These are phyloP conservation scores for Pipistrellus pygmaeus DNA, from an alignment of 2,797 vertebrate species.

Conservation along the genomic window DNA sequence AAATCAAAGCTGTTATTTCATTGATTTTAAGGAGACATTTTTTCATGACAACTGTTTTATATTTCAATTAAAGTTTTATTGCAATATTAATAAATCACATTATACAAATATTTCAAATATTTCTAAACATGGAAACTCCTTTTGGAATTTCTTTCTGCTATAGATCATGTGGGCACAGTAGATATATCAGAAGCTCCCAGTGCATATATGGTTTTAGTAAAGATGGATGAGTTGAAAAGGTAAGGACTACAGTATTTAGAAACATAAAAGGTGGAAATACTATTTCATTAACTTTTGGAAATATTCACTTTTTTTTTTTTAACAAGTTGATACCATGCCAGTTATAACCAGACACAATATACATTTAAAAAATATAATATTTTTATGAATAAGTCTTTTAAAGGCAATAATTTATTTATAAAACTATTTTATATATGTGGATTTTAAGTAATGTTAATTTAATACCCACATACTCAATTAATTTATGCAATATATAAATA, in stretches of 20 bases:
- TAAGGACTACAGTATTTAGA: slow-evolving; percentile 65
- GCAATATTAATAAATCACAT: slow-evolving; percentile 57
- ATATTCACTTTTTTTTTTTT: neutral
- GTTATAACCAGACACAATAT: neutral
- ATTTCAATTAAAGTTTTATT: slow-evolving; percentile 14
- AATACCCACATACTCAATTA: slow-evolving; percentile 18
- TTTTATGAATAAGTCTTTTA: neutral
- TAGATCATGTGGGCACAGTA: slow-evolving; percentile 9
- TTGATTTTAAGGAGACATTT: slow-evolving; percentile 27
- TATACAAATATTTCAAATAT: slow-evolving; percentile 33
- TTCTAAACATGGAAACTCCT: neutral
- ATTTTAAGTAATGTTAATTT: slow-evolving; percentile 55
- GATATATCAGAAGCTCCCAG: neutral
- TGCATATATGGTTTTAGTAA: neutral
- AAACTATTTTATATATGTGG: neutral
- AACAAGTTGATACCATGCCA: neutral
- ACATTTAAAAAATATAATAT: neutral
- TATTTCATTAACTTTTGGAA: slow-evolving; percentile 13
- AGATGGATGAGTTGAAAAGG: slow-evolving; percentile 79
- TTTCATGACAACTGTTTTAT: neutral
- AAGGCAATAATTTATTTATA: neutral
- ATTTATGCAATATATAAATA: neutral
- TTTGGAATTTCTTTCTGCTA: neutral
- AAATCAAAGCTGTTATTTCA: neutral
- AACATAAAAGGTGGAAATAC: slow-evolving; percentile 51